A percentile compares a stretch with the other conserved stretches of the same genome.
Evolutionary conservation across 2,113 vertebrate species (phyloP).

Genomic region (Deroptyus accipitrinus): DNA sequence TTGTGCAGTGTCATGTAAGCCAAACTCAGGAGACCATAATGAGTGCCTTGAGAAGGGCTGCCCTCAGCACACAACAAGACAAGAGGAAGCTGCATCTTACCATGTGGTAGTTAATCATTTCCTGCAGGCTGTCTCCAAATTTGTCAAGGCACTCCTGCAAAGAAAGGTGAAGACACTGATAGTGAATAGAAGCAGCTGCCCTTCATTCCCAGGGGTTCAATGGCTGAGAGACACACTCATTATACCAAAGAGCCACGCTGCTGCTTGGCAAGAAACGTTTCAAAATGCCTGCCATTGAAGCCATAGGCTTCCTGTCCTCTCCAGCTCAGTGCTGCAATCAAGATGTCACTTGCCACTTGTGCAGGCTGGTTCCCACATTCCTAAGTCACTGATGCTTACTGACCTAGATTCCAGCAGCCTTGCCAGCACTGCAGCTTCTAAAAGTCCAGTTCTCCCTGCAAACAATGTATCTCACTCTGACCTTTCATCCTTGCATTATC

Average conservation of each 20-base stretch:
- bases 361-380: background rate
- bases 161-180: background rate
- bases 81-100: constrained; percentile 67
- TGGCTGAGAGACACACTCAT: background rate
- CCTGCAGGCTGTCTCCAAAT: constrained; percentile 94
- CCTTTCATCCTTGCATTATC: background rate
- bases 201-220: background rate
- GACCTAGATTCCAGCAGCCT: constrained; percentile 17
- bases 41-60: background rate
- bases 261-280: background rate
- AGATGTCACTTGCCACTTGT: background rate
- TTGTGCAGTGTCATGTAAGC: background rate
- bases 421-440: background rate
- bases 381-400: background rate
- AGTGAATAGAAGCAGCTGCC: background rate
- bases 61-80: background rate
- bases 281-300: background rate
- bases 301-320: background rate
- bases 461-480: background rate
- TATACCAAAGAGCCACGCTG: background rate
- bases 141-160: constrained; percentile 93
- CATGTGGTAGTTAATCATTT: constrained; percentile 98
- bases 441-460: background rate
- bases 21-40: background rate
- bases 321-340: background rate